Evolutionary conservation across 2,797 vertebrate species (phyloP).

Genomic region (Lagocephalus sceleratus): DNA sequence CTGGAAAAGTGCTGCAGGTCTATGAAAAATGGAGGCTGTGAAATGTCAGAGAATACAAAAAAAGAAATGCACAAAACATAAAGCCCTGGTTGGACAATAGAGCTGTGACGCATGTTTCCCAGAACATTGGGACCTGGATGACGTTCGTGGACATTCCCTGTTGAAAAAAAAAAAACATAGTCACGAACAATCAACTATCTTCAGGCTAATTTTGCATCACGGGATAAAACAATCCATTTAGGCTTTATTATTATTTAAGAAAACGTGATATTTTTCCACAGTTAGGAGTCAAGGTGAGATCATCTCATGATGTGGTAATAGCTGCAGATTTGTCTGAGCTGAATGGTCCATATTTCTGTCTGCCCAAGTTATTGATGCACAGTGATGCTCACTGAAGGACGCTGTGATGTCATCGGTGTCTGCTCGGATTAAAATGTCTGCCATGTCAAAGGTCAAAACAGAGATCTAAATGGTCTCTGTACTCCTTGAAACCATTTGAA

Average conservation of each 20-base stretch:
- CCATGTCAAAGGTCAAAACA: slow-evolving; percentile 35
- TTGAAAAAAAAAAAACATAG: slow-evolving; percentile 15
- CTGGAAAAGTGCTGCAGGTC: background rate
- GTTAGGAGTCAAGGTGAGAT: slow-evolving; percentile 11
- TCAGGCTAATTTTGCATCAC: slow-evolving; percentile 29
- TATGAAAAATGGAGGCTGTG: background rate
- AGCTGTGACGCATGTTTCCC: slow-evolving; percentile 39
- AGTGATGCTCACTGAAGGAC: slow-evolving; percentile 27
- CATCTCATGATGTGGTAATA: slow-evolving; percentile 14
- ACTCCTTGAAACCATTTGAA: background rate
- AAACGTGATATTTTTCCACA: too few relatives aligned
- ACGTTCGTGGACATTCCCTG: slow-evolving; percentile 38
- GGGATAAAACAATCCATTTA: slow-evolving; percentile 35
- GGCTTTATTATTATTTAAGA: too few relatives aligned
- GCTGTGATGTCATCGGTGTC: background rate
- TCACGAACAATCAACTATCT: slow-evolving; percentile 12
- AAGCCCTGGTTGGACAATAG: slow-evolving; percentile 25
- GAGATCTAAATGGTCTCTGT: slow-evolving; percentile 9
- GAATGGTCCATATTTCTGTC: background rate
- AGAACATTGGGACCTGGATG: slow-evolving; percentile 43
- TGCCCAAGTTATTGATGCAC: slow-evolving; percentile 1
- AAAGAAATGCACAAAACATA: slow-evolving; percentile 20
- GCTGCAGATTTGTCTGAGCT: slow-evolving; percentile 10
- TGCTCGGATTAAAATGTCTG: slow-evolving; percentile 26
- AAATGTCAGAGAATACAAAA: background rate